Percentiles rank a stretch among this genome's conserved stretches.
phyloP scores from a whole-genome alignment of 2,113 vertebrate genomes.

The Pomatostomus ruficeps region DNA sequence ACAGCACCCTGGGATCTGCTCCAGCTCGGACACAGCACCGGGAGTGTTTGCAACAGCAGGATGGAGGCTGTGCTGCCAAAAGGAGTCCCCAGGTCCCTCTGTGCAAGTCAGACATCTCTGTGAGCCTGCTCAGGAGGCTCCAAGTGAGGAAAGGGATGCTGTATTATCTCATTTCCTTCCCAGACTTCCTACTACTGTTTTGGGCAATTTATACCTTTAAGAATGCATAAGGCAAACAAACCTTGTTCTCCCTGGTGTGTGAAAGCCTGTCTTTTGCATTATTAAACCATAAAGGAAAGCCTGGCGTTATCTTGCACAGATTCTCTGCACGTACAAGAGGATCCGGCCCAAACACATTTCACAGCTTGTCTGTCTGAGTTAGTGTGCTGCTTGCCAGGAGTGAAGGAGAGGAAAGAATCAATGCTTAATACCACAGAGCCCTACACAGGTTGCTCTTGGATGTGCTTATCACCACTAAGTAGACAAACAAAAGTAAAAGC shows the following conservation, averaged over 20 bases:
- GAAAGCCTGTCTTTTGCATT: constrained; percentile 44
- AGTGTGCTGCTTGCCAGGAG: neutral
- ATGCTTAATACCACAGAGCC: constrained; percentile 1
- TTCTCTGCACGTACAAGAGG: constrained; percentile 23
- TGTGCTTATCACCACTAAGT: constrained; percentile 8
- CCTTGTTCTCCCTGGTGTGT: constrained; percentile 17
- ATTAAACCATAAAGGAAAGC: constrained; percentile 4
- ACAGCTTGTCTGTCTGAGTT: constrained; percentile 40
- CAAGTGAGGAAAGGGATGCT: constrained; percentile 51
- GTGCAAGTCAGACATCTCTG: neutral
- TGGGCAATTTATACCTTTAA: constrained; percentile 55
- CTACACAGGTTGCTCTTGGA: neutral
- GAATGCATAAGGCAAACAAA: constrained; percentile 51
- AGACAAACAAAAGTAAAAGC: constrained; percentile 8
- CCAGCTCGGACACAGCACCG: accelerated
- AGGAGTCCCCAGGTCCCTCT: neutral
- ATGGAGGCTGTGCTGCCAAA: neutral
- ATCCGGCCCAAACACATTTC: constrained; percentile 39
- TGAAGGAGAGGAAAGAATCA: constrained; percentile 24
- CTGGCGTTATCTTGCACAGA: neutral
- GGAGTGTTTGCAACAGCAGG: neutral
- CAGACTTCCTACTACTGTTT: constrained; percentile 62
- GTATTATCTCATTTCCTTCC: constrained; percentile 60
- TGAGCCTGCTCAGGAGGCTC: neutral
- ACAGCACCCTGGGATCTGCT: neutral